A percentile compares a stretch with the other conserved stretches of the same genome.
phyloP scores from a whole-genome alignment of 23 tunicate species.

The Styela clava region DNA sequence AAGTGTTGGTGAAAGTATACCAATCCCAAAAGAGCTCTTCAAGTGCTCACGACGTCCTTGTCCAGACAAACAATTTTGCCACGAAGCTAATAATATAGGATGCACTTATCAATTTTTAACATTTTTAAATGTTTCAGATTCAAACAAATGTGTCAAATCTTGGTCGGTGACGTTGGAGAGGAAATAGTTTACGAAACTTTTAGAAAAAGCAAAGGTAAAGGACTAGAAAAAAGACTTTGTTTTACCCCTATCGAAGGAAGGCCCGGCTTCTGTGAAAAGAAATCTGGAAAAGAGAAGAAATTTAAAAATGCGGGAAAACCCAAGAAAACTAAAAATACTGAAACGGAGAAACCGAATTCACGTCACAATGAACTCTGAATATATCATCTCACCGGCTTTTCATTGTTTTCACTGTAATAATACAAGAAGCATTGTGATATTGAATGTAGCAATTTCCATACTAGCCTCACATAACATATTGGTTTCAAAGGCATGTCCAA shows the following conservation, averaged over 20 bases:
- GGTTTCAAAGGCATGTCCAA: no score
- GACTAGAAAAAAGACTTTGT: constrained; percentile 35
- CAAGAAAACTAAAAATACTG: neutral
- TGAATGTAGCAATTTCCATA: no score
- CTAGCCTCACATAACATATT: no score
- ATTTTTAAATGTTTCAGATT: no score
- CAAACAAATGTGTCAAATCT: constrained; percentile 61
- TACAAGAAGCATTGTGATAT: no score
- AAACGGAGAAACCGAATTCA: neutral
- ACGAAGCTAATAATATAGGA: neutral
- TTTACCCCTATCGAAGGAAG: neutral
- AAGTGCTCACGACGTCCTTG: no score
- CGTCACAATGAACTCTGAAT: neutral
- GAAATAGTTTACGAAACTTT: constrained; percentile 57
- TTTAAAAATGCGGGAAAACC: constrained; percentile 18
- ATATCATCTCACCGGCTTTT: no score
- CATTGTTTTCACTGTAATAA: no score
- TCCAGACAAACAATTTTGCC: neutral
- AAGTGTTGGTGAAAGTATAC: no score
- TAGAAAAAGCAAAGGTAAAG: constrained; percentile 18
- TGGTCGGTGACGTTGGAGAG: constrained; percentile 69
- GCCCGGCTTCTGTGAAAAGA: constrained; percentile 38
- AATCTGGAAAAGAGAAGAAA: neutral
- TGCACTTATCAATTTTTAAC: no score
- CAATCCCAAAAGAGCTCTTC: no score